Percentiles rank a stretch among this genome's conserved stretches.
Conservation (phyloP, 2,888 invertebrate species). For the Cancer borealis region DNA sequence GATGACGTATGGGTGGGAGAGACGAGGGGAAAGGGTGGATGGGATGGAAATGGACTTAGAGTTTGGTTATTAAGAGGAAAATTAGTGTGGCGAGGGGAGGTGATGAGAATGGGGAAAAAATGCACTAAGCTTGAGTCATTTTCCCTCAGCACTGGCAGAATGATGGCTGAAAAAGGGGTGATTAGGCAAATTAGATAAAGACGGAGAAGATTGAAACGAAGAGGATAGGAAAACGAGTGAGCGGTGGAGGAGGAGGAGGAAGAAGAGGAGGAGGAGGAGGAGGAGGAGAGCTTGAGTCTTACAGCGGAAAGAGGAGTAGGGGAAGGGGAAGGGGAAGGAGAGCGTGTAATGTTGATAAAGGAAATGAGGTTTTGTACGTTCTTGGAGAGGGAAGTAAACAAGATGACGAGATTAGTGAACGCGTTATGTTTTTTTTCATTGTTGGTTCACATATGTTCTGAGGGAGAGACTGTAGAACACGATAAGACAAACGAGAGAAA, state of each 20-base stretch:
- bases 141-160: not conserved
- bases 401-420: not conserved
- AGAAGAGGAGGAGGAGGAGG: not conserved
- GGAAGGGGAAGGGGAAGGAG: not conserved
- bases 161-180: not conserved
- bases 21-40: not conserved
- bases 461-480: not conserved
- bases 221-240: not conserved
- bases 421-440: not conserved
- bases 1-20: not conserved
- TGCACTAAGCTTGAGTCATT: not conserved
- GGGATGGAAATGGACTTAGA: not conserved
- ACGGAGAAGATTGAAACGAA: not conserved
- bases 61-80: not conserved
- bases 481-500: not conserved
- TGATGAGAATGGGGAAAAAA: not conserved
- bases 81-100: not conserved
- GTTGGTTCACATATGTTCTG: not conserved
- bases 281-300: not conserved
- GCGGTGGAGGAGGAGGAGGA: not conserved
- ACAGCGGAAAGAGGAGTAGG: not conserved
- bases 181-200: not conserved
- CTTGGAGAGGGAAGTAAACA: slow-evolving; percentile 24
- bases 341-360: slow-evolving; percentile 26
- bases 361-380: not conserved